These are phyloP conservation scores for Microplitis deprimator DNA, from an alignment of 2,888 invertebrate genomes.

Conservation along the genomic window DNA sequence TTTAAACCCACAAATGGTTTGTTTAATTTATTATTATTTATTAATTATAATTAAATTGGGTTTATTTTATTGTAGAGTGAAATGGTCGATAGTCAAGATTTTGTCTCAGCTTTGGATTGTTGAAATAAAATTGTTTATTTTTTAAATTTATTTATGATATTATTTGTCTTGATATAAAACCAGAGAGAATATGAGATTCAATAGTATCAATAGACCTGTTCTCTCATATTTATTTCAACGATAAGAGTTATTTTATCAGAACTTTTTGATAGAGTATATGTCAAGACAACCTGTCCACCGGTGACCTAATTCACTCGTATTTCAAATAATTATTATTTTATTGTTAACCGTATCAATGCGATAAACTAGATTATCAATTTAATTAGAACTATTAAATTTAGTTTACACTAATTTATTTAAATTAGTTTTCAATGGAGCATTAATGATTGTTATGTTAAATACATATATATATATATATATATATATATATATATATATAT, in stretches of 20 bases:
- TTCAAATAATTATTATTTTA: conserved; percentile 15
- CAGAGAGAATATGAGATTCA: conserved; percentile 9
- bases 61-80: background rate
- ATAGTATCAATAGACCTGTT: conserved; percentile 14
- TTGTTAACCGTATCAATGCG: background rate
- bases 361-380: conserved; percentile 2
- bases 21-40: background rate
- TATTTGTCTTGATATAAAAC: background rate
- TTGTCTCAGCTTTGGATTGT: background rate
- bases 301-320: conserved; percentile 50
- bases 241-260: background rate
- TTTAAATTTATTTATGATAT: background rate
- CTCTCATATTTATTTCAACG: conserved; percentile 12
- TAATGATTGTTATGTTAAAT: background rate
- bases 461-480: background rate
- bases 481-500: too few species aligned
- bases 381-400: background rate
- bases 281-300: conserved; percentile 58
- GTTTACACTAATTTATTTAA: background rate
- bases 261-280: conserved; percentile 49
- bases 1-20: conserved; percentile 7
- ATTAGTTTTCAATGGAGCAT: background rate
- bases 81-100: background rate
- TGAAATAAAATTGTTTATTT: background rate
- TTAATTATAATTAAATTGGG: background rate